Conservation (phyloP, 2,113 vertebrate species). For the Puma concolor region DNA sequence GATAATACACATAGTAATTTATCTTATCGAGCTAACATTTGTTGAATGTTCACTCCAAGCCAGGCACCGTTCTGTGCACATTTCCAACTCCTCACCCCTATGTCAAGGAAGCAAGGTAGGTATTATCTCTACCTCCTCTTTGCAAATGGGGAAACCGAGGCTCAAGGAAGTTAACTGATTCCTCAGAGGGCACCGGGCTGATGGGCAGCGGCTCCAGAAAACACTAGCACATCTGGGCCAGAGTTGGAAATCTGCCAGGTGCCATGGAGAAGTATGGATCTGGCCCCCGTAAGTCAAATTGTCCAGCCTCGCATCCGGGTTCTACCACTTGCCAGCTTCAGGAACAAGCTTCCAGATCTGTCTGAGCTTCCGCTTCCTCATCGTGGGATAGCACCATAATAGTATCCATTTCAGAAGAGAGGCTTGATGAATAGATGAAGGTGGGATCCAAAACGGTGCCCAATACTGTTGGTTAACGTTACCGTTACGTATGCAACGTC, state of each 20-base stretch:
- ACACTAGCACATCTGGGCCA: rapidly evolving
- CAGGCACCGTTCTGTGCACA: rapidly evolving
- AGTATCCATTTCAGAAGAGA: neutral
- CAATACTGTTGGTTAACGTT: too few species aligned
- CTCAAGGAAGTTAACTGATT: neutral
- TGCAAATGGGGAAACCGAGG: neutral
- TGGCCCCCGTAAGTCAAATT: rapidly evolving
- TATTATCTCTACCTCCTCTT: neutral
- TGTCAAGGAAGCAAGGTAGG: rapidly evolving
- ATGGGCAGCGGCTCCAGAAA: rapidly evolving
- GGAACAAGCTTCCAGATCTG: neutral
- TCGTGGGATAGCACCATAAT: neutral
- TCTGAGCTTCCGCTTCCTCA: neutral
- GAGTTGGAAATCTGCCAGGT: rapidly evolving
- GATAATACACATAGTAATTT: rapidly evolving
- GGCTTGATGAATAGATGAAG: neutral
- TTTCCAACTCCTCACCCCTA: neutral
- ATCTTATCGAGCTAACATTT: neutral
- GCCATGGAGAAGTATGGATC: rapidly evolving
- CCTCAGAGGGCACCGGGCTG: neutral
- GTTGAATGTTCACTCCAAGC: too few species aligned
- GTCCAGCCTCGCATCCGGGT: too few species aligned
- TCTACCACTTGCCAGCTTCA: neutral
- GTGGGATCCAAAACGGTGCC: too few species aligned
- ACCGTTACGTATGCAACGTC: rapidly evolving